phyloP scores from a whole-genome alignment of 2,888 invertebrate species.

The Idaea biselata region DNA sequence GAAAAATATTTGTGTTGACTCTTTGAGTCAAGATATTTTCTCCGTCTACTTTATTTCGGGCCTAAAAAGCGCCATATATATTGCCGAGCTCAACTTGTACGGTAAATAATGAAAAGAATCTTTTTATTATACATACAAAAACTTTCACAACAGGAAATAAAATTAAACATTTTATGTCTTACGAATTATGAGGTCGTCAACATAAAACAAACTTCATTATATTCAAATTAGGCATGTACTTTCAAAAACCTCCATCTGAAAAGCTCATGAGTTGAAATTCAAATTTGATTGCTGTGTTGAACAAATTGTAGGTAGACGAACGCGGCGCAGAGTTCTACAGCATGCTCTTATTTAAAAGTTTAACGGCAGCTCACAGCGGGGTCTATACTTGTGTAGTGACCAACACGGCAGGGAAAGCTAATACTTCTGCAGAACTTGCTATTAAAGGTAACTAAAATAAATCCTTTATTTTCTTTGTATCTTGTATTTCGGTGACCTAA shows the following conservation, averaged over 20 bases:
- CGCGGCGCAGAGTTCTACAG: conserved; percentile 87
- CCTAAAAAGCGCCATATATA: too few relatives aligned
- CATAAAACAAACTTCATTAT: not conserved
- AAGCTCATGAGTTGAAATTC: conserved; percentile 2
- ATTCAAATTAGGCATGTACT: not conserved
- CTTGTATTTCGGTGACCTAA: too few relatives aligned
- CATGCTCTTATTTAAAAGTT: conserved; percentile 85
- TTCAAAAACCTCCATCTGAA: not conserved
- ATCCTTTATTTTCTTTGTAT: too few relatives aligned
- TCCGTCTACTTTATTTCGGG: too few relatives aligned
- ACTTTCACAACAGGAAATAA: too few relatives aligned
- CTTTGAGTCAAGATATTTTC: too few relatives aligned
- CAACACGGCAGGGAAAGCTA: conserved; percentile 87
- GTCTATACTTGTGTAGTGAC: conserved; percentile 87
- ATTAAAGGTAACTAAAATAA: conserved; percentile 81
- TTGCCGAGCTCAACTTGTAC: too few relatives aligned
- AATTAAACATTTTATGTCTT: too few relatives aligned
- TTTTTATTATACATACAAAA: too few relatives aligned
- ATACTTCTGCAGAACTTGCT: conserved; percentile 85
- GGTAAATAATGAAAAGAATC: too few relatives aligned
- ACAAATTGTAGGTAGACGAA: conserved; percentile 79
- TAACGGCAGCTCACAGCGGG: conserved; percentile 85
- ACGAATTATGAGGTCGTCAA: not conserved
- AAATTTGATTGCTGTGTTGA: not conserved
- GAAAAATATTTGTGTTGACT: too few relatives aligned